Percentiles rank a stretch among this genome's conserved stretches.
These are phyloP conservation scores for Tachina lurida DNA, from an alignment of 2,888 invertebrate species.

Conservation along the genomic window DNA sequence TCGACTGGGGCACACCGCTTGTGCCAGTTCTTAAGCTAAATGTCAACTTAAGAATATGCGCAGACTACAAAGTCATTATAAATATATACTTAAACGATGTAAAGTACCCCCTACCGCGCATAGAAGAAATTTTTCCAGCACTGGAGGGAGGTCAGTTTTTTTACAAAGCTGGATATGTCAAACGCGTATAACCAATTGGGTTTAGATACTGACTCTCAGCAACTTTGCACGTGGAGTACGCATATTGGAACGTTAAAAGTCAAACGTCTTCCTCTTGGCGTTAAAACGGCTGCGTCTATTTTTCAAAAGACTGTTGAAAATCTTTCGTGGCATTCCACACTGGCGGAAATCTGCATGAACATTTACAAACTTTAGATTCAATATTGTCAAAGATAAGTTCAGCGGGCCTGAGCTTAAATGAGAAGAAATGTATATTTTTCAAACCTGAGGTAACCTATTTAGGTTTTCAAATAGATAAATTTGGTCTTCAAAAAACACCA, in stretches of 20 bases:
- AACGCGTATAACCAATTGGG: slow-evolving; percentile 45
- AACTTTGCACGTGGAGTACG: slow-evolving; percentile 49
- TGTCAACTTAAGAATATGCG: too few relatives aligned
- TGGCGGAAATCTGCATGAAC: slow-evolving; percentile 1
- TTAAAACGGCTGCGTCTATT: slow-evolving; percentile 21
- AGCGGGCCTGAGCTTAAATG: slow-evolving; percentile 37
- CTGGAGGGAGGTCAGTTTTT: slow-evolving; percentile 40
- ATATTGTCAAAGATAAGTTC: slow-evolving; percentile 44
- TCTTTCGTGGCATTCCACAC: slow-evolving; percentile 41
- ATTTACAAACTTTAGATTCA: slow-evolving; percentile 45
- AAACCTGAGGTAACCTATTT: slow-evolving; percentile 26
- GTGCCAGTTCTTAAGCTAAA: not conserved
- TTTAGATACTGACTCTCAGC: slow-evolving; percentile 37
- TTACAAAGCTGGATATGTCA: slow-evolving; percentile 46
- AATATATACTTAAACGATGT: too few relatives aligned
- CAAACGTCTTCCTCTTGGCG: slow-evolving; percentile 41
- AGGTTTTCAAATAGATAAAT: slow-evolving; percentile 40
- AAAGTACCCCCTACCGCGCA: too few relatives aligned
- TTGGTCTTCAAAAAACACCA: slow-evolving; percentile 35
- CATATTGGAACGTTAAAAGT: slow-evolving; percentile 55
- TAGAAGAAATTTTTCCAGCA: slow-evolving; percentile 18
- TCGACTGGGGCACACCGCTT: not conserved
- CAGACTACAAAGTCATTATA: too few relatives aligned
- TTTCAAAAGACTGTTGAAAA: slow-evolving; percentile 24
- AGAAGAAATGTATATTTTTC: slow-evolving; percentile 62